Base-by-base conservation (phyloP, 2,113 vertebrate genomes). In the Channa maculata region DNA sequence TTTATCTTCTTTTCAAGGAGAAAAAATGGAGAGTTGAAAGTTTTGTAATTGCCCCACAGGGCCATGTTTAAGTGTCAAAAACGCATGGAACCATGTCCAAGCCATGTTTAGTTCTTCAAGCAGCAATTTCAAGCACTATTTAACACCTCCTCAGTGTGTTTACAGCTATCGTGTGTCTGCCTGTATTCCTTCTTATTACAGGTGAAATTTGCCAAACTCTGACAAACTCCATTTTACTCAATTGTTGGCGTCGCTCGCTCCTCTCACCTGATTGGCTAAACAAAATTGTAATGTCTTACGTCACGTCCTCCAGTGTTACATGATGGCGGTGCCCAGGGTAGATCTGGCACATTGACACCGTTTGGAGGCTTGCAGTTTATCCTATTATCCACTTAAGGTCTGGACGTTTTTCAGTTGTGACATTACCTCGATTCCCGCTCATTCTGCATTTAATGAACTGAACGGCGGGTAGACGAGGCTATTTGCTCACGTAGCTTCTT, bases 271-370 rank as follows among this genome's bases (percentile, higher is more conserved):
- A 89, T 89, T 88, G 89, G 89, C 51, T 60, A 1, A 14, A 33
- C 5, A 15, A 9, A 44, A 6, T 36, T 50, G 45, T 0, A 57
- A 6, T 6, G 3, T 24, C 24, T 24, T 24, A 0, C 0, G 0
- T 3, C 0, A 55, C 83, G 86, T 89, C 80, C 92, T 14, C 60
- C 4, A 8, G 52, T 11, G 13, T 64, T 63, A 49, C 78, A 86
- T 85, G 80, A 91, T 92, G 90, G 87, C 90, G 85, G 62, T 77
- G 80, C 50, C 89, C 89, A 39, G 83, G 75, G 49, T 14, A 38
- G 70, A 0, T n/a, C 41, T 49, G 14, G 63, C 84, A 85, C 82
- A 61, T 82, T 92, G 90, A 86, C 57, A 75, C 72, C 64, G 14
- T n/a, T 49, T 54, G 61, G n/a, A 43, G 10, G 1, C 68, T n/a